Base-by-base conservation (phyloP, 2,888 invertebrate genomes). In the Polyommatus icarus region DNA sequence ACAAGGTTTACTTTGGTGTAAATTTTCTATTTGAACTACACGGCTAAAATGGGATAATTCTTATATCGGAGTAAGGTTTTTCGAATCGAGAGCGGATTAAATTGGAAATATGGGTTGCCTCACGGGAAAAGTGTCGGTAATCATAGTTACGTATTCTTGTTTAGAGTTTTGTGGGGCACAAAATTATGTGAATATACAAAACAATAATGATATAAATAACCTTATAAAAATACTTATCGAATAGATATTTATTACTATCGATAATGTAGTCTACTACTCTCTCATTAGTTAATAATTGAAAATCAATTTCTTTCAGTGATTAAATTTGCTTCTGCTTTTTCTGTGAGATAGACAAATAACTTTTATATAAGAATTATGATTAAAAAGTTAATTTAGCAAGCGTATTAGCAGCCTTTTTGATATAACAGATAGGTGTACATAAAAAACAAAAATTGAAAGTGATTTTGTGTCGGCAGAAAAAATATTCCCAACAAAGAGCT, bases 101-200 rank as follows among this genome's bases (percentile, higher is more conserved):
- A 89, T 91, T 89, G 90, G 86, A 92, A 91, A 91, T 92, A 90
- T 91, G 87, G 90, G 87, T 86, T 86, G 86, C 85, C 89, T 89
- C 90, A 81, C 82, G 90, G 90, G 91, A 86, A 89, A 83, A 86
- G 85, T 84, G 85, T 82, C 80, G 80, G 82, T 80, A 82, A 80
- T 80, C 82, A 81, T 81, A 80, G 81, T 81, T 79, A 79, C 79
- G 79, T 75, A 50, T 29, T 46, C 29, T 20, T 75, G 75, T 18
- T 54, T 54, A 75, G 75, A 75, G 12, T 75, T 75, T 75, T 75
- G 54, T 46, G 4, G 50, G 24, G 29, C 24, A 29, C 50, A 29
- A 75, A 75, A 54, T 50, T 72, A 40, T 40, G 40, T 67, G 15
- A 32, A 15, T 54, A 54, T 54, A 54, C 54, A 18, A 54, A 54